Percentiles rank a stretch among this genome's conserved stretches.
phyloP scores from a whole-genome alignment of 2,888 invertebrate genomes.

The Conomelus anceps region DNA sequence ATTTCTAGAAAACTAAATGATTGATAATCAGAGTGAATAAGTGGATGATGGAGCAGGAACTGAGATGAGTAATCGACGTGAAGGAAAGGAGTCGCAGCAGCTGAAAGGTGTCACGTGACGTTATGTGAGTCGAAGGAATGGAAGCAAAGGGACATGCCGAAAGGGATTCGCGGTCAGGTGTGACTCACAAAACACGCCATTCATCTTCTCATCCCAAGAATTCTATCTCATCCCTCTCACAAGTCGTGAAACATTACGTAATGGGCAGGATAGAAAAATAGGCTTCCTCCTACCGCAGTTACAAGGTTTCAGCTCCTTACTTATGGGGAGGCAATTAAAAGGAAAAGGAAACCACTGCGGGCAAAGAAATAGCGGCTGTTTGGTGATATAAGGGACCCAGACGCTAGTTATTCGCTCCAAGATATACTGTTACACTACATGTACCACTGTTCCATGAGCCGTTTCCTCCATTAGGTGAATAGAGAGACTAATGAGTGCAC shows the following conservation, averaged over 20 bases:
- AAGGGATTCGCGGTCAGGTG: background rate
- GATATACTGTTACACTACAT: background rate
- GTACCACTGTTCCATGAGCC: background rate
- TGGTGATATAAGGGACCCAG: background rate
- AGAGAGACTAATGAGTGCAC: background rate
- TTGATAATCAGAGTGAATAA: too few relatives aligned
- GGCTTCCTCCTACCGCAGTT: background rate
- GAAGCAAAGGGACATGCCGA: background rate
- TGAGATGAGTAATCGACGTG: background rate
- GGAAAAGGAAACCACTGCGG: background rate
- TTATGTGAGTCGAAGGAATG: background rate
- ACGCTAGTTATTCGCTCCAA: background rate
- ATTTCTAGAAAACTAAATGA: too few relatives aligned
- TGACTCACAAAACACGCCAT: background rate
- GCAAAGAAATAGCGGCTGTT: background rate
- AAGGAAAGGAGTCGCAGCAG: background rate
- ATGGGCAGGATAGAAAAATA: background rate
- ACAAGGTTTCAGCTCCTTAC: background rate
- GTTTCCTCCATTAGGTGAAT: background rate
- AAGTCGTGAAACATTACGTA: background rate
- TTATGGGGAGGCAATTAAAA: background rate
- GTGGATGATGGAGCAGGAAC: background rate
- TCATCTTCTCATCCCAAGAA: background rate
- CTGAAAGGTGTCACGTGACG: background rate
- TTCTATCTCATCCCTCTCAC: background rate